Evolutionary conservation across 2,888 invertebrate genomes (phyloP), one percentile per base, ranked within the genome.

Genomic region (Mimumesa dahlbomi): DNA sequence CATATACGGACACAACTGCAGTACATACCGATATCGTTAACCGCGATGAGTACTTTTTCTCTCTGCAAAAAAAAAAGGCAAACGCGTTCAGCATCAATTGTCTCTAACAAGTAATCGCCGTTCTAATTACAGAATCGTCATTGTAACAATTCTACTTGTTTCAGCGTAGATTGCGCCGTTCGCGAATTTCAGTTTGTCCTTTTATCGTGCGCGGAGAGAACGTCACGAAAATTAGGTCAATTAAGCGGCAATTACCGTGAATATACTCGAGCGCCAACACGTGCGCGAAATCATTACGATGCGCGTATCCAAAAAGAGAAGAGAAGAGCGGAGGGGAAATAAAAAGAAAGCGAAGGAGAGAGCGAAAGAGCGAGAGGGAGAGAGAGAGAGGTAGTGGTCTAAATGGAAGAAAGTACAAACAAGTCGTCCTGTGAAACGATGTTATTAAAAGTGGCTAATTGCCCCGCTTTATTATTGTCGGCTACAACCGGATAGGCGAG

Each of bases 361-460:
- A 6, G 16, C 16, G 21, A 19, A 21, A 45, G 42, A 11, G 22
- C 6, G n/a, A 1, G 9, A 14, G 29, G 18, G 25, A 11, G 25
- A 11, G 34, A 31, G n/a, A 43, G 14, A 11, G 22, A 18, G 18
- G 31, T n/a, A n/a, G n/a, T n/a, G 34, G 11, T 34, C 22, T 14
- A 53, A 73, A 59, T 45, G 50, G 58, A 65, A 62, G 67, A 70
- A 78, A 61, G 58, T 64, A 63, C 62, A 74, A 79, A 79, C 76
- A 72, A 72, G 72, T 59, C 69, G 56, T 59, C 52, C 64, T 61
- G 59, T 48, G 64, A 69, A 73, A 72, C 66, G 81, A 73, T 70
- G 74, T 79, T 81, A 76, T 80, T 80, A 81, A 80, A 78, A 81
- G 81, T 77, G 72, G 71, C 81, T 80, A 80, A 80, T 80, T 81